Percentiles rank a stretch among this genome's conserved stretches.
These are phyloP conservation scores for Branchipolynoe longqiensis DNA, from an alignment of 2,888 invertebrate genomes.

Conservation along the genomic window DNA sequence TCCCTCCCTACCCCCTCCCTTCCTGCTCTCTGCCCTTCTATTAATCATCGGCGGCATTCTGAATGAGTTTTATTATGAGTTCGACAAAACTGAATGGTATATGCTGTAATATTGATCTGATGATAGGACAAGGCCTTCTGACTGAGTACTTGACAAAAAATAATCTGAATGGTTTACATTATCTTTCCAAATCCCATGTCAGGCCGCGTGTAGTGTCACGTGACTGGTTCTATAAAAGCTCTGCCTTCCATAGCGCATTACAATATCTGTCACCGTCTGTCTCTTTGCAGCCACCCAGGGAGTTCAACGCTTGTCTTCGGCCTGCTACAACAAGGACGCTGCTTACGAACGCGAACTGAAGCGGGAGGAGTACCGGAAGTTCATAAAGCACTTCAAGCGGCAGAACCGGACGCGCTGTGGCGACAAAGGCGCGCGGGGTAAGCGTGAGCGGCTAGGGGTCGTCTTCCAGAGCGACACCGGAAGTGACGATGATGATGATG, in stretches of 20 bases:
- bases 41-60: too few species aligned
- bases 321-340: slow-evolving; percentile 72
- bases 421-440: neutral
- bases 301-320: neutral
- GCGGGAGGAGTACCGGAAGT: slow-evolving; percentile 70
- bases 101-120: too few species aligned
- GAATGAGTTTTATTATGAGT: too few species aligned
- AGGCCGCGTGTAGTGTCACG: too few species aligned
- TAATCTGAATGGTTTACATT: too few species aligned
- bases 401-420: slow-evolving; percentile 17
- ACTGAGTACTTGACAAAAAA: too few species aligned
- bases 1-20: neutral
- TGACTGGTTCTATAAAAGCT: too few species aligned
- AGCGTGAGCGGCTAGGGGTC: slow-evolving; percentile 35
- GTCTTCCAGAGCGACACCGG: slow-evolving; percentile 41
- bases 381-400: slow-evolving; percentile 67
- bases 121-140: too few species aligned
- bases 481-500: neutral
- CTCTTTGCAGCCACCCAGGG: slow-evolving; percentile 13
- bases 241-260: too few species aligned
- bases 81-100: too few species aligned
- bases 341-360: slow-evolving; percentile 73
- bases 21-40: neutral
- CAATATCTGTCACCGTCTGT: neutral
- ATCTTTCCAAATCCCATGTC: too few species aligned